Evolutionary conservation across 2,888 invertebrate species (phyloP), one percentile per base, ranked within the genome.

Genomic region (Dioctria rufipes): DNA sequence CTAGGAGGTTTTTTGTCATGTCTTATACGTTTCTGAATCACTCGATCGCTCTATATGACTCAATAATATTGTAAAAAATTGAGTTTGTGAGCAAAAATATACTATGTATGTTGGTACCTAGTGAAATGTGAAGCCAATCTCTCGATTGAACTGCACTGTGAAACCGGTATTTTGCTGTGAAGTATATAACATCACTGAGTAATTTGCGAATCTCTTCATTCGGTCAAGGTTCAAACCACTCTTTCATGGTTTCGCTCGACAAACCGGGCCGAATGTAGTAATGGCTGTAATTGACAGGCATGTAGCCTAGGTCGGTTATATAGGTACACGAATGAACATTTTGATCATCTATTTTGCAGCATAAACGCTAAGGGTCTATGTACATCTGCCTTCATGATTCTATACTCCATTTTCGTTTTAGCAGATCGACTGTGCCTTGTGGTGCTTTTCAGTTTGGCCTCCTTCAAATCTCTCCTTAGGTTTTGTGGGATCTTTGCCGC

Each of bases 271-370:
- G 25, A 49, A 61, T 61, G 46, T 51, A 25, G 77, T 77, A 77
- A 77, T 77, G 63, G 63, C 63, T 46, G 37, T 63, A 77, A 77
- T 77, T 77, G 77, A 77, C 77, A 77, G 77, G 77, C 77, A 39
- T 39, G 37, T 13, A 39, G 11, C 60, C 3, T 37, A 43, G 9
- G 43, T 25, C 8, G 11, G n/a, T 61, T 13, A 13, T 13, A 13
- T n/a, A 43, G 25, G 25, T 46, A 66, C 66, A 42, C 61, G 61
- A 61, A 61, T 39, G 61, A 37, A 61, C 66, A 3, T 43, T 46
- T 66, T 46, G 42, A 66, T 66, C 66, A 13, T 66, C 42, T 66
- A 66, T 66, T 61, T 40, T 69, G 69, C 49, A 13, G 63, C 40
- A 6, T 6, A 6, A 13, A 40, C 43, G 51, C 11, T 58, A 13